Conservation (phyloP, 2,888 invertebrate species). For the Galerucella calmariensis region DNA sequence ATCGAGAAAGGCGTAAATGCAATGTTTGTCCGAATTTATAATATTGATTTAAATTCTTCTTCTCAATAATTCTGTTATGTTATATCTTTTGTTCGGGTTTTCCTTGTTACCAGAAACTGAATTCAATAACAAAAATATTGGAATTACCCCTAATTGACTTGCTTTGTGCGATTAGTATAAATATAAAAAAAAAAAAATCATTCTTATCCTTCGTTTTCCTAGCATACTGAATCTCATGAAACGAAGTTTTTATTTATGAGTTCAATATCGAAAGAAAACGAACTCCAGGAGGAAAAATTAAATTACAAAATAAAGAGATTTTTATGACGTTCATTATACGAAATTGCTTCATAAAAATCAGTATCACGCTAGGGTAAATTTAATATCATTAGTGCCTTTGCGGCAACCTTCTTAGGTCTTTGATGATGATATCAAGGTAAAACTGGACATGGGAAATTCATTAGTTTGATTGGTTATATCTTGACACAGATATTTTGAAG, state of each 20-base stretch:
- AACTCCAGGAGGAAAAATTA: conserved; percentile 26
- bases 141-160: neutral
- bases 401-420: conserved; percentile 21
- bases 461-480: conserved; percentile 15
- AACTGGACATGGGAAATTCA: conserved; percentile 5
- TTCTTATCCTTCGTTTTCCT: conserved; percentile 1
- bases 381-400: conserved; percentile 41
- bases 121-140: conserved; percentile 17
- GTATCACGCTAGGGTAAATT: conserved; percentile 38
- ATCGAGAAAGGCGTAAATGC: no score
- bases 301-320: conserved; percentile 37
- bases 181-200: neutral
- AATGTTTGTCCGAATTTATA: no score
- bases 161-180: neutral
- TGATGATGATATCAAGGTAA: conserved; percentile 4
- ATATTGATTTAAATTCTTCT: no score
- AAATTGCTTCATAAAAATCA: conserved; percentile 45
- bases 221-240: conserved; percentile 12
- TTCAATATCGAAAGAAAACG: conserved; percentile 26
- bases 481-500: neutral
- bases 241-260: conserved; percentile 22
- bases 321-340: conserved; percentile 38
- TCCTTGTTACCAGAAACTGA: neutral
- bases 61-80: no score
- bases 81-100: no score